Percentiles rank a stretch among this genome's conserved stretches.
Evolutionary conservation across 1,140 invertebrate species (phyloP).

Genomic region (Vanessa tameamea): DNA sequence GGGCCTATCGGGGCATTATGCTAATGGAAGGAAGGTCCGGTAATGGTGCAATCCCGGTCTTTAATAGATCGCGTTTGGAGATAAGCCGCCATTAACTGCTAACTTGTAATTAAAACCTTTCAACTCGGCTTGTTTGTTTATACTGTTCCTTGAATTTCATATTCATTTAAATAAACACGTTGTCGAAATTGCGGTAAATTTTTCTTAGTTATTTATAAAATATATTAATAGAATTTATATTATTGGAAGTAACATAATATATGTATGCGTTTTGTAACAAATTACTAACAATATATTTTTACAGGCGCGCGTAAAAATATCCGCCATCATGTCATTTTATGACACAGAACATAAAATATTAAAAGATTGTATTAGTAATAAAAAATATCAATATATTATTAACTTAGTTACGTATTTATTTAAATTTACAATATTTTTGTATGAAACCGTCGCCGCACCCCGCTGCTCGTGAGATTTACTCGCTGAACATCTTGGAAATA

Average conservation of each 20-base stretch:
- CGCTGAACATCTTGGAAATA: neutral
- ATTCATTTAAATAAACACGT: too few relatives aligned
- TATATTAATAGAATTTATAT: too few relatives aligned
- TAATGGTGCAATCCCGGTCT: slow-evolving; percentile 23
- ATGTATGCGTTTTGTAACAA: too few relatives aligned
- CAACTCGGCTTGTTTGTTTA: slow-evolving; percentile 15
- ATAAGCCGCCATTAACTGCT: slow-evolving; percentile 9
- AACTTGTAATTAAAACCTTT: slow-evolving; percentile 14
- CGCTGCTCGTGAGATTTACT: slow-evolving; percentile 9
- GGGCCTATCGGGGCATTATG: slow-evolving; percentile 10
- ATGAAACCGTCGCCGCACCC: slow-evolving; percentile 5
- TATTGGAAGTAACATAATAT: too few relatives aligned
- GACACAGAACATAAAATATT: too few relatives aligned
- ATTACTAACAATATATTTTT: neutral
- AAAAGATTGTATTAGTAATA: neutral
- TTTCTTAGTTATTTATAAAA: too few relatives aligned
- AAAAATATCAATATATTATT: neutral
- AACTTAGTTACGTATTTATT: neutral
- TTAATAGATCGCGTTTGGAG: slow-evolving; percentile 21
- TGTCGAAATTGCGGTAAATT: too few relatives aligned
- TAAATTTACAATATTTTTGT: slow-evolving; percentile 28
- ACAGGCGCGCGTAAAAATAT: neutral
- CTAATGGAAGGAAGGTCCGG: slow-evolving; percentile 25
- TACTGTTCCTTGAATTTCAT: neutral
- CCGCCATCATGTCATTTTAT: neutral